These are phyloP conservation scores for Amphilophus citrinellus DNA, from an alignment of 2,113 vertebrate genomes.

Conservation along the genomic window DNA sequence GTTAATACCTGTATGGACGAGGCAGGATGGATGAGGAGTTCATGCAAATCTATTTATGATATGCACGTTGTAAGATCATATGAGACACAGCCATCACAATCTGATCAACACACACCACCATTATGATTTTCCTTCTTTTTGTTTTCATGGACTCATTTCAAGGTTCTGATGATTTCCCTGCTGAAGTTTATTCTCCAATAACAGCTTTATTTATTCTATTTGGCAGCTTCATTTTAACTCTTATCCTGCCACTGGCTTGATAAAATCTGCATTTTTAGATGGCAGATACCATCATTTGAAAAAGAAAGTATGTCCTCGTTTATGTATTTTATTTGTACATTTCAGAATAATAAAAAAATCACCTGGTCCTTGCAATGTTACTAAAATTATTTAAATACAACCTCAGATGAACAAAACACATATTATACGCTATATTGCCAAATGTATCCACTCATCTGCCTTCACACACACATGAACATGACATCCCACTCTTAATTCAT, in stretches of 20 bases:
- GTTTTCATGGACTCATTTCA: not conserved
- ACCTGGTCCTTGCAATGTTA: not conserved
- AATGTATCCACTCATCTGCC: too few relatives aligned
- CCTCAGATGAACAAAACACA: not conserved
- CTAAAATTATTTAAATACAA: not conserved
- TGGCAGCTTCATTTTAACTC: not conserved
- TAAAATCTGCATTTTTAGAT: not conserved
- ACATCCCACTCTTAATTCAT: too few relatives aligned
- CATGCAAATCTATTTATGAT: not conserved
- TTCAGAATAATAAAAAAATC: not conserved
- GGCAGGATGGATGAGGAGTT: not conserved
- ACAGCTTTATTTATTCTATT: not conserved
- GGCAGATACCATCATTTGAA: fast-evolving
- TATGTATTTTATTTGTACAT: too few relatives aligned
- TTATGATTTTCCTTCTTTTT: not conserved
- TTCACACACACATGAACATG: too few relatives aligned
- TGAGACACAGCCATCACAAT: not conserved
- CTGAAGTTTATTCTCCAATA: not conserved
- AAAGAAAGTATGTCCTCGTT: not conserved
- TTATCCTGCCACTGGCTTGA: not conserved
- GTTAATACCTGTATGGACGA: not conserved
- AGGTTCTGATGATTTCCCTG: not conserved
- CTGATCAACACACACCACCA: not conserved
- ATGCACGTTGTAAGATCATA: not conserved
- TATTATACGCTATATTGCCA: too few relatives aligned